Conservation (phyloP, 2,888 invertebrate genomes). For the Lycaena phlaeas region DNA sequence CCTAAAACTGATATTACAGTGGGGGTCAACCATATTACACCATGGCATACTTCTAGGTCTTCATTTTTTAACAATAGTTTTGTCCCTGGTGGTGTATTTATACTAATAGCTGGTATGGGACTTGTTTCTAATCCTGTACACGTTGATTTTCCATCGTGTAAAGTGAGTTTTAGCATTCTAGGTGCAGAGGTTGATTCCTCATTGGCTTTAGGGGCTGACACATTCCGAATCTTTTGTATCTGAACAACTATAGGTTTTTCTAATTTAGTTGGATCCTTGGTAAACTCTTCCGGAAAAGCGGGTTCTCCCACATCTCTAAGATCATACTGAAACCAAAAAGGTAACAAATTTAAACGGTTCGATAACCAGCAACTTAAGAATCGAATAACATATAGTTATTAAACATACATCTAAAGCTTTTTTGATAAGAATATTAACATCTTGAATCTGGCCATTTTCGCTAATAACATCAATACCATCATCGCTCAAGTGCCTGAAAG, state of each 20-base stretch:
- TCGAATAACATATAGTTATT: no score
- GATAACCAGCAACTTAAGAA: no score
- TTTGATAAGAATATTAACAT: constrained; percentile 75
- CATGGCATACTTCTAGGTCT: constrained; percentile 75
- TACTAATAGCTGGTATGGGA: constrained; percentile 78
- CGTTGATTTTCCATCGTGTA: constrained; percentile 88
- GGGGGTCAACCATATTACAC: constrained; percentile 81
- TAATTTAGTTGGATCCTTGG: constrained; percentile 69
- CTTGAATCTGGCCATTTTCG: constrained; percentile 75
- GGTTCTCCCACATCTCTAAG: constrained; percentile 86
- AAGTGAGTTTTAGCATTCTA: constrained; percentile 84
- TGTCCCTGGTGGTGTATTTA: constrained; percentile 92
- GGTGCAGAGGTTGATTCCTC: constrained; percentile 88
- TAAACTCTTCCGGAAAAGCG: constrained; percentile 78
- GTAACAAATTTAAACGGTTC: no score
- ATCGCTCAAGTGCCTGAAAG: constrained; percentile 80
- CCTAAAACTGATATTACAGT: constrained; percentile 81
- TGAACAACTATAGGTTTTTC: constrained; percentile 83
- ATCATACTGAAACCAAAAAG: constrained; percentile 74
- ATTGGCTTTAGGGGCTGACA: constrained; percentile 91
- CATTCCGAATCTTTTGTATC: constrained; percentile 89
- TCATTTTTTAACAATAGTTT: constrained; percentile 76
- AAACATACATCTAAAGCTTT: constrained; percentile 83
- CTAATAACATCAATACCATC: constrained; percentile 79
- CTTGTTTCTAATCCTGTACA: constrained; percentile 86